Conservation (phyloP, 2,113 vertebrate species). For the Sprattus sprattus region DNA sequence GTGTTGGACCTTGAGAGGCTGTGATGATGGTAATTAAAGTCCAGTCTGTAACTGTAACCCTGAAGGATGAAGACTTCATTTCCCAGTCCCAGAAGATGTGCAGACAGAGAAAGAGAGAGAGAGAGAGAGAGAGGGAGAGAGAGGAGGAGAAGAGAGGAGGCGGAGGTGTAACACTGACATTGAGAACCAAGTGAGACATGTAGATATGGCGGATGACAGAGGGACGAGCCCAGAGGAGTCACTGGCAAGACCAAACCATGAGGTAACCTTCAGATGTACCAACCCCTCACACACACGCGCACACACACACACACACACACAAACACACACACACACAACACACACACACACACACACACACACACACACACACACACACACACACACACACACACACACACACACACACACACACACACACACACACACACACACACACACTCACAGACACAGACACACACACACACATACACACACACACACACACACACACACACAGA, state of each 20-base stretch:
- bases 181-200: background rate
- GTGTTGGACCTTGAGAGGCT: too few relatives aligned
- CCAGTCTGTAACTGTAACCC: background rate
- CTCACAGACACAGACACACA: background rate
- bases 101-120: background rate
- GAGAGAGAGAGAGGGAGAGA: too few relatives aligned
- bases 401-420: background rate
- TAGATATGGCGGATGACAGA: constrained; percentile 8
- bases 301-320: background rate
- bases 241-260: constrained; percentile 15
- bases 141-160: too few relatives aligned
- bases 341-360: constrained; percentile 57
- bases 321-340: background rate
- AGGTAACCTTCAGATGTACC: constrained; percentile 48
- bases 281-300: background rate
- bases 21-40: too few relatives aligned
- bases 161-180: background rate
- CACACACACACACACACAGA: background rate
- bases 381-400: constrained; percentile 56
- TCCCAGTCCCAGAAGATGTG: background rate
- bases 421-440: background rate
- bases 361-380: constrained; percentile 24
- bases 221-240: background rate
- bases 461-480: background rate
- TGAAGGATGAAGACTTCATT: constrained; percentile 1